These are phyloP conservation scores for Mercenaria mercenaria DNA, from an alignment of 1,140 invertebrate species.

Conservation along the genomic window DNA sequence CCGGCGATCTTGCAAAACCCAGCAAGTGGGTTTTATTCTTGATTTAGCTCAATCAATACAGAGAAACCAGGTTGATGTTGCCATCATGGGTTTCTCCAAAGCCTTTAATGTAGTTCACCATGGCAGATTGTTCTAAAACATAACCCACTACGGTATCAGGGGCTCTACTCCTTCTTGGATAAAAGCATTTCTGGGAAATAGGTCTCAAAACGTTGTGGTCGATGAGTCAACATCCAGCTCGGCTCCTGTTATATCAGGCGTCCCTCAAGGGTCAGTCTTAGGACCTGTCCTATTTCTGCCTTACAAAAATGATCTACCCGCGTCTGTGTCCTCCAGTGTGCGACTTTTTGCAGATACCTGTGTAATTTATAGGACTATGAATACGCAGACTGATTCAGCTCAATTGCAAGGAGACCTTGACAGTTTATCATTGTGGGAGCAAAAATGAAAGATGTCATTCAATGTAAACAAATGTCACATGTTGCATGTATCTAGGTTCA, in stretches of 20 bases:
- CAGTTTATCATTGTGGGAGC: background rate
- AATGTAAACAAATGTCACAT: slow-evolving; percentile 23
- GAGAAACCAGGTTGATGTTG: too few species aligned
- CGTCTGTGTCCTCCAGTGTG: background rate
- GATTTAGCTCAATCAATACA: too few species aligned
- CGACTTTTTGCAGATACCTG: slow-evolving; percentile 9
- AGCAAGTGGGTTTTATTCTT: too few species aligned
- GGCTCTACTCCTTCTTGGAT: background rate
- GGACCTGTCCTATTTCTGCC: background rate
- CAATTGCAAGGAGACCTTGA: slow-evolving; percentile 11
- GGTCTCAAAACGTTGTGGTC: background rate
- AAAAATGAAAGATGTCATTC: slow-evolving; percentile 26
- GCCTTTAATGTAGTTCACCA: too few species aligned
- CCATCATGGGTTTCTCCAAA: too few species aligned
- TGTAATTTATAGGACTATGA: background rate
- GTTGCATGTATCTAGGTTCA: background rate
- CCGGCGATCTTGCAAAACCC: too few species aligned
- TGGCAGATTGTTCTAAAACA: too few species aligned
- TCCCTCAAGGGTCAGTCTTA: background rate
- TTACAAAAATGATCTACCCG: slow-evolving; percentile 19
- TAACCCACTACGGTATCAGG: too few species aligned
- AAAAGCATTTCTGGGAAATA: background rate
- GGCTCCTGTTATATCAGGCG: background rate
- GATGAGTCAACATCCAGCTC: background rate
- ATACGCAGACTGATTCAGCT: background rate